A percentile compares a stretch with the other conserved stretches of the same genome.
Evolutionary conservation across 2,113 vertebrate genomes (phyloP).

Genomic region (Lepus europaeus): DNA sequence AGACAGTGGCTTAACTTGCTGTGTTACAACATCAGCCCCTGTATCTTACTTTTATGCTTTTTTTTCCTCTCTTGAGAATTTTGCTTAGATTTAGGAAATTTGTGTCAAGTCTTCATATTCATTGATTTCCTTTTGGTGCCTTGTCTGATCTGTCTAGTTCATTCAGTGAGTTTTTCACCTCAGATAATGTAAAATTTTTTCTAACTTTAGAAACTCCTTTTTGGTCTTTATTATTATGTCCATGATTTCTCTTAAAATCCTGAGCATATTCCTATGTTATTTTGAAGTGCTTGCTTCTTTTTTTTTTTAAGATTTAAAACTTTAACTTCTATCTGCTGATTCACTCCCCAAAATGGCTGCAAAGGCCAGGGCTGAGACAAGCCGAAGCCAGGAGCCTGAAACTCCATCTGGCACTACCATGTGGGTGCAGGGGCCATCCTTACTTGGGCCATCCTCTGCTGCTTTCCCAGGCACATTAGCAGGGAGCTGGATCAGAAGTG

Average conservation of each 20-base stretch:
- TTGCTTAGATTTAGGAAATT: not conserved
- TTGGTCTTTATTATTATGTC: not conserved
- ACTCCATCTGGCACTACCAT: too few species aligned
- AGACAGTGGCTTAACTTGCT: too few species aligned
- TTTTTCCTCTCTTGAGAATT: not conserved
- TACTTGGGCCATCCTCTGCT: too few species aligned
- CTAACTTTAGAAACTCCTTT: constrained; percentile 36
- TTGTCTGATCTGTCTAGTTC: constrained; percentile 43
- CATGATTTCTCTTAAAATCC: constrained; percentile 40
- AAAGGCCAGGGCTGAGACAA: too few species aligned
- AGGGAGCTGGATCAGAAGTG: too few species aligned
- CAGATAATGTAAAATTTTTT: constrained; percentile 26
- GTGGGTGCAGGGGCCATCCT: too few species aligned
- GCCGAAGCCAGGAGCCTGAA: too few species aligned
- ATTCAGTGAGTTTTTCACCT: constrained; percentile 14
- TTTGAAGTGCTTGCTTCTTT: not conserved
- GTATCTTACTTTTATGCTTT: constrained; percentile 8
- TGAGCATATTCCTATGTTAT: not conserved
- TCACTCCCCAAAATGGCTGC: too few species aligned
- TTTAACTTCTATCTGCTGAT: too few species aligned
- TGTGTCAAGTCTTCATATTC: not conserved
- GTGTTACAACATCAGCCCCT: not conserved
- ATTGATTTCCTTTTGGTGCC: not conserved
- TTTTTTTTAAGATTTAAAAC: too few species aligned
- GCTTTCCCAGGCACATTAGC: too few species aligned